These are phyloP conservation scores for Alligator sinensis DNA, from an alignment of 2,113 vertebrate species.

Conservation along the genomic window DNA sequence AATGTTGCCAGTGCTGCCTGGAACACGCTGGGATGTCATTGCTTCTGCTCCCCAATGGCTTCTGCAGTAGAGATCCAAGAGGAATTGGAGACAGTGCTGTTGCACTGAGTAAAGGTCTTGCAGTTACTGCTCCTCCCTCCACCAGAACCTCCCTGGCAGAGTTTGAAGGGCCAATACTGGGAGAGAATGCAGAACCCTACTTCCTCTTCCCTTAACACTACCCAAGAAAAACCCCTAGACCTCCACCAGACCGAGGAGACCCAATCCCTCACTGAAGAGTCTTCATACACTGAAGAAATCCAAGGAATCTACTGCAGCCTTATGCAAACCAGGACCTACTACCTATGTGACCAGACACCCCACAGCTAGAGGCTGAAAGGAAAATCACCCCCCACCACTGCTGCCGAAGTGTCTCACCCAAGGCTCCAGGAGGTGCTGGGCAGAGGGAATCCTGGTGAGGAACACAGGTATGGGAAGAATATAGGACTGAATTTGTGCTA, in stretches of 20 bases:
- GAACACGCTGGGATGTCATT: background rate
- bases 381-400: background rate
- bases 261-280: background rate
- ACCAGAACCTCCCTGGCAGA: background rate
- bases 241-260: background rate
- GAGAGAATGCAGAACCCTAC: background rate
- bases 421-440: background rate
- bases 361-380: background rate
- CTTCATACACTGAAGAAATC: background rate
- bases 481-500: background rate
- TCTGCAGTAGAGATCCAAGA: background rate
- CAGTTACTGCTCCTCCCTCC: background rate
- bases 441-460: background rate
- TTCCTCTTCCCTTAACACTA: background rate
- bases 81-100: background rate
- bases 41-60: background rate
- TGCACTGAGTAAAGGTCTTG: background rate
- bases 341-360: background rate
- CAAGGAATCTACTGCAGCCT: background rate
- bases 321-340: background rate
- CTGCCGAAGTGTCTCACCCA: background rate
- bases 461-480: too few relatives aligned
- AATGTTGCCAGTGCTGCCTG: background rate
- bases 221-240: background rate
- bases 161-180: background rate